These are phyloP conservation scores for Eulithis prunata DNA, from an alignment of 2,888 invertebrate species.

Conservation along the genomic window DNA sequence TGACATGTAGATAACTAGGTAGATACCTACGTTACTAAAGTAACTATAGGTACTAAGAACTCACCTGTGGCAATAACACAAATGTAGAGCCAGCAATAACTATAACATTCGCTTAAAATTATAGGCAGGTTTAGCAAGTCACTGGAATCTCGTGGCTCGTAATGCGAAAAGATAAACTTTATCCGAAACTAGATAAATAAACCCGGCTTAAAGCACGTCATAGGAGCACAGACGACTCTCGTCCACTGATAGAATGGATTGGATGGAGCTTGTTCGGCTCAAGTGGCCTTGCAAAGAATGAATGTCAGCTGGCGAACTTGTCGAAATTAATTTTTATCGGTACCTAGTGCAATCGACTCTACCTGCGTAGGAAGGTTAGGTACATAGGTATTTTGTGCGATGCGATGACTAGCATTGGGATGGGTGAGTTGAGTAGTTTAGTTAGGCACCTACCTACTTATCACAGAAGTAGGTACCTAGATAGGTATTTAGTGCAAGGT, in stretches of 20 bases:
- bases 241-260: constrained; percentile 8
- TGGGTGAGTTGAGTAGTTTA: too few relatives aligned
- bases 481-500: too few relatives aligned
- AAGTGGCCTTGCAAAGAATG: constrained; percentile 17
- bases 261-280: not conserved
- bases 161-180: constrained; percentile 12
- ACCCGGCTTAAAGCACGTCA: constrained; percentile 16
- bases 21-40: not conserved
- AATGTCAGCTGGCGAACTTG: constrained; percentile 17
- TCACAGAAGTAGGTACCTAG: too few relatives aligned
- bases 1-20: not conserved
- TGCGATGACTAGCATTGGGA: too few relatives aligned
- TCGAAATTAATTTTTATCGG: constrained; percentile 8
- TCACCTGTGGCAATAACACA: not conserved
- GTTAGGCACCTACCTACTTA: too few relatives aligned
- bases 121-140: not conserved
- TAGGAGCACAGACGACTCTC: constrained; percentile 17
- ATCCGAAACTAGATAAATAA: constrained; percentile 5
- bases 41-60: not conserved
- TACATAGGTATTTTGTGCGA: too few relatives aligned
- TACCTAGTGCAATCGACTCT: constrained; percentile 5
- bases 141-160: constrained; percentile 13
- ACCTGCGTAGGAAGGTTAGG: too few relatives aligned
- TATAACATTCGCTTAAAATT: not conserved
- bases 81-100: not conserved